phyloP scores from a whole-genome alignment of 2,888 invertebrate genomes.

The Drosophila ustulata region DNA sequence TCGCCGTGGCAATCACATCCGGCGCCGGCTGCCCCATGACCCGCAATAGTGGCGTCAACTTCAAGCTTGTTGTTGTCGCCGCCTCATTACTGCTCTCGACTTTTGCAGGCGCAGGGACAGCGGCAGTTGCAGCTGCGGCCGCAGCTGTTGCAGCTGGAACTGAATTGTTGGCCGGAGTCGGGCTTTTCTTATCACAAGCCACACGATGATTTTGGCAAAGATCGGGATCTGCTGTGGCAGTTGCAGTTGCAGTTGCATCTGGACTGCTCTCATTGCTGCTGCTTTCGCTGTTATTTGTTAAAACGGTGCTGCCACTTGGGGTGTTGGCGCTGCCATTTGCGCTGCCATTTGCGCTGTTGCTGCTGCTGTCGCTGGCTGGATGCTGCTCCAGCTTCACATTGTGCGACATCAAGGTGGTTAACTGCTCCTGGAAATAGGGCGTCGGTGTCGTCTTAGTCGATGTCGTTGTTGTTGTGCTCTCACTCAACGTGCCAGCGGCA shows the following conservation, averaged over 20 bases:
- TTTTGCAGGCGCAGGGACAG: not conserved
- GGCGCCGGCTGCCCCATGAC: slow-evolving; percentile 38
- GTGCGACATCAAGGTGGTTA: slow-evolving; percentile 68
- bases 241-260: slow-evolving; percentile 7
- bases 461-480: slow-evolving; percentile 82
- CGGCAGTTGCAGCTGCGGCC: slow-evolving; percentile 9
- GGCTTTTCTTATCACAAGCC: slow-evolving; percentile 32
- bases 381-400: slow-evolving; percentile 51
- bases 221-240: slow-evolving; percentile 11
- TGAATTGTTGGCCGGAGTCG: not conserved
- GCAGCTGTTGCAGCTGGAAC: not conserved
- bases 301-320: slow-evolving; percentile 2
- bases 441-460: slow-evolving; percentile 83
- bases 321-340: slow-evolving; percentile 18
- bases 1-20: slow-evolving; percentile 42
- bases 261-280: slow-evolving; percentile 15
- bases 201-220: slow-evolving; percentile 43
- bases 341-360: slow-evolving; percentile 21
- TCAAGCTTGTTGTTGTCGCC: slow-evolving; percentile 25
- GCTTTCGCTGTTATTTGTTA: slow-evolving; percentile 13
- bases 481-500: slow-evolving; percentile 81
- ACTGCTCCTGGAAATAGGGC: slow-evolving; percentile 65
- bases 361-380: slow-evolving; percentile 24
- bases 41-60: slow-evolving; percentile 37
- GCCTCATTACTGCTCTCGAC: not conserved